These are phyloP conservation scores for Agonopterix alstromeriana DNA, from an alignment of 2,888 invertebrate species.

Conservation along the genomic window DNA sequence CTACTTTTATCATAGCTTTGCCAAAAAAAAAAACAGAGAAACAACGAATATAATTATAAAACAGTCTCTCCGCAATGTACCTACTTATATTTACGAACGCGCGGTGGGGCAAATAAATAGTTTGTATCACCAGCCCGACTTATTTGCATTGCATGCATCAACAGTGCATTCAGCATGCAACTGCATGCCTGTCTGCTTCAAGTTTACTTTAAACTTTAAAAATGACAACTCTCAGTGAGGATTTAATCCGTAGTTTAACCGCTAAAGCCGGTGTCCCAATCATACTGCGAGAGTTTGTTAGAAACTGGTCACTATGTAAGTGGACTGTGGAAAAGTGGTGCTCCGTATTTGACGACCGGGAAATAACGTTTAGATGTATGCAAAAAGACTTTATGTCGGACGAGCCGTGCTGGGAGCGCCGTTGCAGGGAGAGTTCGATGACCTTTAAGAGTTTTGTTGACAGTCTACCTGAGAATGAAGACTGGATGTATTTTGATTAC, in stretches of 20 bases:
- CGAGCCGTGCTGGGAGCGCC: conserved; percentile 88
- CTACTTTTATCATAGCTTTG: too few species aligned
- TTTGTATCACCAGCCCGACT: too few species aligned
- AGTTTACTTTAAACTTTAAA: background rate
- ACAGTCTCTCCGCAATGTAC: too few species aligned
- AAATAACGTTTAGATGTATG: conserved; percentile 76
- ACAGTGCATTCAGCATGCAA: too few species aligned
- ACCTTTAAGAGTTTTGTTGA: conserved; percentile 80
- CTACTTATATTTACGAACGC: too few species aligned
- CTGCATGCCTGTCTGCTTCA: too few species aligned
- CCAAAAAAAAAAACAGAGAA: too few species aligned
- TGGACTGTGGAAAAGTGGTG: conserved; percentile 80
- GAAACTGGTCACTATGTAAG: conserved; percentile 74
- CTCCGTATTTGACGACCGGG: conserved; percentile 68
- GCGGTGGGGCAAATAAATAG: too few species aligned
- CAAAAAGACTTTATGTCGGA: conserved; percentile 51
- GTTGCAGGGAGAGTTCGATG: conserved; percentile 75
- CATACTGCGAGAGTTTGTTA: conserved; percentile 69
- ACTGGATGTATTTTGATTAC: conserved; percentile 91
- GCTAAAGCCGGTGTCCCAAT: conserved; percentile 58
- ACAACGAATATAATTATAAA: too few species aligned
- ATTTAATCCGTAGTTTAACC: conserved; percentile 35
- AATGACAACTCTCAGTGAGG: conserved; percentile 26
- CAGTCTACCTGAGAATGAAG: conserved; percentile 40
- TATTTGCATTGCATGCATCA: too few species aligned